Evolutionary conservation across 2,888 invertebrate species (phyloP), one percentile per base, ranked within the genome.

Genomic region (Doris montereyensis): DNA sequence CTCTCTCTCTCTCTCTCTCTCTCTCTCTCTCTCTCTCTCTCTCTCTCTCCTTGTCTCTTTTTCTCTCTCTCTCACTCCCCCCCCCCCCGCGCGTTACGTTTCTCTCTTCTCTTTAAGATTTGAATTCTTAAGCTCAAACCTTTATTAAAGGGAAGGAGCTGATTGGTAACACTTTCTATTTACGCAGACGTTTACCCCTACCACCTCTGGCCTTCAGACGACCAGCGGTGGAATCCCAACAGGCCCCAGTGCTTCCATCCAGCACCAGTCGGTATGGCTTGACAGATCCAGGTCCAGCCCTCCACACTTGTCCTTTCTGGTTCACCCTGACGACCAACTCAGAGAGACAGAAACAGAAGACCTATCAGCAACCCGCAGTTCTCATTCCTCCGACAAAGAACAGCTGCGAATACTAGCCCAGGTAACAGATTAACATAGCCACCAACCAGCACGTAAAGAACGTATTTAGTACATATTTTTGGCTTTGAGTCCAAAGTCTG

Each of bases 251-350:
- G 70, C 65, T 35, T 30, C 68, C 30, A 52, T 78, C 34, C 82
- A 78, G 30, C 77, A 71, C 28, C 73, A 75, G 65, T 68, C 77
- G 2, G 76, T 79, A n/a, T 79, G 79, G 79, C 68, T 52, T 34
- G 75, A 58, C 57, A 17, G 35, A 21, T 2, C 28, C 10, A 62
- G 79, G 21, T 80, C 77, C 10, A 78, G 74, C 30, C 79, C 77
- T 1, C 62, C 76, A n/a, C 77, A 77, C 41, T 76, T 78, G 1
- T 58, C 79, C 1, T 82, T 80, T 57, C 79, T 84, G 21, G 80
- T 84, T 65, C 83, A 84, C 58, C 84, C 83, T 10, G 81, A 83
- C 67, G 81, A 81, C 28, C 77, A 75, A 34, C 75, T 80, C 26
- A 28, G 24, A 2, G 73, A 78, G 0, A 2, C 77, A 4, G 24